Evolutionary conservation across 2,797 vertebrate genomes (phyloP).

Genomic region (Anguilla pacifica): DNA sequence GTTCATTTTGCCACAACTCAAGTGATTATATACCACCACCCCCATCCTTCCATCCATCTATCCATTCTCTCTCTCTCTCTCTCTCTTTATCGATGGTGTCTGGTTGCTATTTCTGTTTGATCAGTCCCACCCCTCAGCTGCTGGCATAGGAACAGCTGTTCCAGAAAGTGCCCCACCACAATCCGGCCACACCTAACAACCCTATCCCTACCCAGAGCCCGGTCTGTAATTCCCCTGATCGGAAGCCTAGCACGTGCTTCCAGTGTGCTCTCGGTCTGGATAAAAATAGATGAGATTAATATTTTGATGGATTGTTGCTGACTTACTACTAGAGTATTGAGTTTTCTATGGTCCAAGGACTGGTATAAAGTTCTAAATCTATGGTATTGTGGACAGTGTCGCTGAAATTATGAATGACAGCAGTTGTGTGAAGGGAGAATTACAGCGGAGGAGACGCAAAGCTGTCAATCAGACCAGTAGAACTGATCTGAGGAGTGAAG

Average conservation of each 20-base stretch:
- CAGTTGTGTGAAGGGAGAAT: not conserved
- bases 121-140: constrained; percentile 60
- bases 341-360: not conserved
- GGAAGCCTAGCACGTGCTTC: not conserved
- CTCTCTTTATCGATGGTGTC: constrained; percentile 31
- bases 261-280: not conserved
- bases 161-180: constrained; percentile 43
- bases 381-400: not conserved
- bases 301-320: not conserved
- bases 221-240: not conserved
- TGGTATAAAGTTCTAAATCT: not conserved
- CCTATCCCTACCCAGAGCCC: constrained; percentile 19
- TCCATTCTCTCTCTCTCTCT: not conserved
- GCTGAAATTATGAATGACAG: not conserved
- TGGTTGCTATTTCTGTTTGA: constrained; percentile 54
- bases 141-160: constrained; percentile 58
- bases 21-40: not conserved
- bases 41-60: too few relatives aligned
- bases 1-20: not conserved
- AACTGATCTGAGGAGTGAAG: not conserved
- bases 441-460: not conserved
- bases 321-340: not conserved
- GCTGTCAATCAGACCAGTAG: not conserved
- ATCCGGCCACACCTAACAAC: constrained; percentile 31
- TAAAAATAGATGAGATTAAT: not conserved